These are phyloP conservation scores for Plectrocnemia conspersa DNA, from an alignment of 1,140 invertebrate genomes.

Conservation along the genomic window DNA sequence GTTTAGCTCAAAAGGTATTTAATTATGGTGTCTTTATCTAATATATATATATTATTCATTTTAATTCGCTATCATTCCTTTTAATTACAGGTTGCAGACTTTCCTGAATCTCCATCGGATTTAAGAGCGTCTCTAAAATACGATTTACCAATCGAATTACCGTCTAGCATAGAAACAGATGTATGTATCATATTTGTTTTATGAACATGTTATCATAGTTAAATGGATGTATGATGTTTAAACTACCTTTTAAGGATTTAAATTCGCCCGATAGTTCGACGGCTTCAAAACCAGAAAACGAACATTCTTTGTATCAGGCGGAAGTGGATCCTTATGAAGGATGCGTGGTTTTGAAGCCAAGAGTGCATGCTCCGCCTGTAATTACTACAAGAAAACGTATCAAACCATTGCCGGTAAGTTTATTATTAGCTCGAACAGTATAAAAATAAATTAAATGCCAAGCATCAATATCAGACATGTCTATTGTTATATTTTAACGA, in stretches of 20 bases:
- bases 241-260: neutral
- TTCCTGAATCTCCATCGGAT: conserved; percentile 13
- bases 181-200: conserved; percentile 19
- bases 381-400: conserved; percentile 16
- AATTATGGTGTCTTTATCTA: no score
- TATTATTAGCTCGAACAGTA: no score
- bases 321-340: conserved; percentile 30
- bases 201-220: neutral
- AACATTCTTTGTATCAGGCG: conserved; percentile 29
- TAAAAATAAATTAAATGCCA: neutral
- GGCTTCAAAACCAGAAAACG: conserved; percentile 21
- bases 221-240: neutral
- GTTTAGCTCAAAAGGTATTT: no score
- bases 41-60: no score
- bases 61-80: no score
- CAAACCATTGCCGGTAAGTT: conserved; percentile 23
- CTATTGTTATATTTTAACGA: neutral
- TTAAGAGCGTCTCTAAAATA: conserved; percentile 15
- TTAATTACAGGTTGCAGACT: conserved; percentile 16
- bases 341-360: conserved; percentile 24
- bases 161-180: conserved; percentile 20
- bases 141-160: conserved; percentile 12
- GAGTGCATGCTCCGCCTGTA: neutral
- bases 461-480: neutral
- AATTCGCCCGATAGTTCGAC: conserved; percentile 30